A percentile compares a stretch with the other conserved stretches of the same genome.
These are phyloP conservation scores for Tolypeutes matacus DNA, from an alignment of 2,797 vertebrate genomes.

Conservation along the genomic window DNA sequence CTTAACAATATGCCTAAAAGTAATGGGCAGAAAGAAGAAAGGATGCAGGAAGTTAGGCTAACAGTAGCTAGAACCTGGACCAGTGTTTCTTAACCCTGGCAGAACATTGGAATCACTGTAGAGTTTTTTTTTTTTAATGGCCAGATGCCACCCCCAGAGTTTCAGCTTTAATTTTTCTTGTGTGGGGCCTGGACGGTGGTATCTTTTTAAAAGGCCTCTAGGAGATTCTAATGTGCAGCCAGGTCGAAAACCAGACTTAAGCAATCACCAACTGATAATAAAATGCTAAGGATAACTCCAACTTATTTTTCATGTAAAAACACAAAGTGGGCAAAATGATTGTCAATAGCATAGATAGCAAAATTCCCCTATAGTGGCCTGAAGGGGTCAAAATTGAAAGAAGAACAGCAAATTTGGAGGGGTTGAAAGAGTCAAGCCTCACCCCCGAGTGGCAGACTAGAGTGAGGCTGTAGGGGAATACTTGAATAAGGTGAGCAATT, in stretches of 20 bases:
- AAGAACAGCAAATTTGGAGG: neutral
- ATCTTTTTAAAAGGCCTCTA: neutral
- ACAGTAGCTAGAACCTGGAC: neutral
- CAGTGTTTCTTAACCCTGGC: neutral
- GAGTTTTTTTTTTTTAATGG: neutral
- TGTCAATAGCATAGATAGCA: neutral
- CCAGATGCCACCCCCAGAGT: neutral
- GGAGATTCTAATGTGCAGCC: neutral
- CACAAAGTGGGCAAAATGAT: neutral
- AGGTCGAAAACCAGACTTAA: neutral
- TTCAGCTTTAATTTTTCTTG: conserved; percentile 13
- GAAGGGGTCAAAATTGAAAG: neutral
- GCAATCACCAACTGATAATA: neutral
- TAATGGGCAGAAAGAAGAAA: neutral
- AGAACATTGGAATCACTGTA: neutral
- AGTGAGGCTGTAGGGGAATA: neutral
- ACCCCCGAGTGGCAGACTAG: neutral
- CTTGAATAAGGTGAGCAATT: fast-evolving
- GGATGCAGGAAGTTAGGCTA: neutral
- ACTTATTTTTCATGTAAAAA: neutral
- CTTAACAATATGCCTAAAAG: neutral
- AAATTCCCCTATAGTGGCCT: neutral
- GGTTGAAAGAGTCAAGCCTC: neutral
- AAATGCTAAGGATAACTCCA: neutral
- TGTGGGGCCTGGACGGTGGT: neutral